Conservation (phyloP, 2,797 vertebrate species). For the Serranus cabrilla region DNA sequence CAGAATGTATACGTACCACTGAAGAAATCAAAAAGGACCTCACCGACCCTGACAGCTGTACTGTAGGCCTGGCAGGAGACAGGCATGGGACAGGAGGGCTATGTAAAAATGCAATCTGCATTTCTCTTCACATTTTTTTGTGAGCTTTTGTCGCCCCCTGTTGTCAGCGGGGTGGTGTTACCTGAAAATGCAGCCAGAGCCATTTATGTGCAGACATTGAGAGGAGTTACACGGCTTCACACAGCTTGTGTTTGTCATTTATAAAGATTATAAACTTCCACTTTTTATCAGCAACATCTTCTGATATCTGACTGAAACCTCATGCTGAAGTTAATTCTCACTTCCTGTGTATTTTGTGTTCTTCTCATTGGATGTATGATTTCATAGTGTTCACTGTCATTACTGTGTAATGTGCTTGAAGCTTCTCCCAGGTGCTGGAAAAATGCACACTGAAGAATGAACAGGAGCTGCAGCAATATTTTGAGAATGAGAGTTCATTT, state of each 20-base stretch:
- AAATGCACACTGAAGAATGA: neutral
- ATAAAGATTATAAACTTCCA: neutral
- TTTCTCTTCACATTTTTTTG: neutral
- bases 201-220: neutral
- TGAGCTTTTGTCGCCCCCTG: slow-evolving; percentile 64
- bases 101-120: slow-evolving; percentile 7
- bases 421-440: neutral
- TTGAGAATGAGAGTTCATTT: neutral
- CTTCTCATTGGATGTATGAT: neutral
- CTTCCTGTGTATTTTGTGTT: too few species aligned
- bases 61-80: slow-evolving; percentile 18
- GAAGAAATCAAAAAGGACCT: neutral
- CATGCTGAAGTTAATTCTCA: neutral
- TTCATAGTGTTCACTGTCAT: neutral
- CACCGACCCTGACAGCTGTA: slow-evolving; percentile 28
- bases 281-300: neutral
- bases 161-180: slow-evolving; percentile 17
- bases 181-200: slow-evolving; percentile 22
- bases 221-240: neutral
- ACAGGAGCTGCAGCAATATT: neutral
- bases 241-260: neutral
- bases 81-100: slow-evolving; percentile 64
- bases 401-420: neutral
- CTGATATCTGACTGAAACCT: neutral
- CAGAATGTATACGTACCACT: slow-evolving; percentile 2